These are phyloP conservation scores for Steinernema khuongi DNA, from an alignment of 1,140 invertebrate genomes.

Conservation along the genomic window DNA sequence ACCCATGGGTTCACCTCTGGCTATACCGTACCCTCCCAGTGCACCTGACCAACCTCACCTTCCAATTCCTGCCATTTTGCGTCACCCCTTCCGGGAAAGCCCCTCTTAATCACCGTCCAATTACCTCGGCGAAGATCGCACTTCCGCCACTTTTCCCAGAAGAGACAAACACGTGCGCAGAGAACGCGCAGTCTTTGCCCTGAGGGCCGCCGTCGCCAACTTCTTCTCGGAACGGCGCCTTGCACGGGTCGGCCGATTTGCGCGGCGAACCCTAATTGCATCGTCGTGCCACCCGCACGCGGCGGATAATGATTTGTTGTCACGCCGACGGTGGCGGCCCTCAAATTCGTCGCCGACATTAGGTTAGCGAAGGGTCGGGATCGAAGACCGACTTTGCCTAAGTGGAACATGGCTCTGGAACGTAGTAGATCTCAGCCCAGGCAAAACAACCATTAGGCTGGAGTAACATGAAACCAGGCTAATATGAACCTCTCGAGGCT, in stretches of 20 bases:
- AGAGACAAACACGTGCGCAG: no score
- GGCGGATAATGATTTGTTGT: conserved; percentile 5
- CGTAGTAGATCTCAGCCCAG: no score
- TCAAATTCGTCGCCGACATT: not conserved
- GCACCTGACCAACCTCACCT: no score
- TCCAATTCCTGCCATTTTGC: no score
- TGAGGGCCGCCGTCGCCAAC: not conserved
- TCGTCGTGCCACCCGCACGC: not conserved
- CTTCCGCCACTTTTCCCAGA: no score
- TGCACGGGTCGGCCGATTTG: not conserved
- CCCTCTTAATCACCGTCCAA: no score
- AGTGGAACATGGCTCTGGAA: no score
- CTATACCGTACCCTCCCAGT: no score
- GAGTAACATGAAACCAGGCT: not conserved
- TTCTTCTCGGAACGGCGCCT: not conserved
- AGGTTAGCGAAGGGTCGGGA: not conserved
- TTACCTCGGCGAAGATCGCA: no score
- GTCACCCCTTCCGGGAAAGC: no score
- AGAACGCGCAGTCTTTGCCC: not conserved
- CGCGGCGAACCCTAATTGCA: not conserved
- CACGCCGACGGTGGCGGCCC: not conserved
- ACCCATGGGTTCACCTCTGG: no score
- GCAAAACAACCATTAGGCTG: no score
- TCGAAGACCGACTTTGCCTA: not conserved
- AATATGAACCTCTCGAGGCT: not conserved